Evolutionary conservation across 2,113 vertebrate species (phyloP).

Genomic region (Takifugu flavidus): DNA sequence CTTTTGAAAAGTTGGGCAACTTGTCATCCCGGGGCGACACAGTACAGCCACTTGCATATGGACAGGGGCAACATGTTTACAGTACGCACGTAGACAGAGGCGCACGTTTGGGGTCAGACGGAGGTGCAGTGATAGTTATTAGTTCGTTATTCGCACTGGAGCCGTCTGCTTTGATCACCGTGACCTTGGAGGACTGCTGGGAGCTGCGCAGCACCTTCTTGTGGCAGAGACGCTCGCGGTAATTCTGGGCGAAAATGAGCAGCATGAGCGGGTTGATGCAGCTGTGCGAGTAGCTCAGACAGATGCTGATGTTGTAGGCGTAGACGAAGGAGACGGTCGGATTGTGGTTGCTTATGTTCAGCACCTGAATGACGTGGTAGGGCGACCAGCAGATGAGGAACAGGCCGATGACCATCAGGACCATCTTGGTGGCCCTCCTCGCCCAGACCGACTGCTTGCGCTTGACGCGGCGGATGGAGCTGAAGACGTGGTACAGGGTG

Average conservation of each 20-base stretch:
- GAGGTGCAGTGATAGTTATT: constrained; percentile 52
- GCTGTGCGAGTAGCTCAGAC: constrained; percentile 81
- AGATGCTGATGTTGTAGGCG: constrained; percentile 80
- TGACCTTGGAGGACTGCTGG: constrained; percentile 69
- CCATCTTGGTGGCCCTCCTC: constrained; percentile 78
- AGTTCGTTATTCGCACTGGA: constrained; percentile 57
- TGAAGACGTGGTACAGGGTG: constrained; percentile 82
- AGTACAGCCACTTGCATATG: neutral
- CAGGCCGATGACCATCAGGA: constrained; percentile 78
- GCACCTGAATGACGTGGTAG: constrained; percentile 81
- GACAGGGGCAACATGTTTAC: no score
- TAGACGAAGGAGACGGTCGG: constrained; percentile 72
- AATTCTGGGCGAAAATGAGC: constrained; percentile 79
- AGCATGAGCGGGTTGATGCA: constrained; percentile 82
- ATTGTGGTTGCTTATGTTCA: constrained; percentile 74
- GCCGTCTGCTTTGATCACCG: constrained; percentile 67
- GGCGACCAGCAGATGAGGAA: constrained; percentile 81
- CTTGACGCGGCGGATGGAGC: constrained; percentile 76
- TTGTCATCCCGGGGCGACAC: neutral
- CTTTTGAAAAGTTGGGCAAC: no score
- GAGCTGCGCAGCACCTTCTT: constrained; percentile 40
- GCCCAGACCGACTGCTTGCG: constrained; percentile 78
- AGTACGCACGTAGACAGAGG: neutral
- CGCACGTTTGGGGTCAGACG: constrained; percentile 39
- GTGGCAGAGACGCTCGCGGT: constrained; percentile 75